Evolutionary conservation across 2,888 invertebrate genomes (phyloP).

Genomic region (Netelia fuscicornis): DNA sequence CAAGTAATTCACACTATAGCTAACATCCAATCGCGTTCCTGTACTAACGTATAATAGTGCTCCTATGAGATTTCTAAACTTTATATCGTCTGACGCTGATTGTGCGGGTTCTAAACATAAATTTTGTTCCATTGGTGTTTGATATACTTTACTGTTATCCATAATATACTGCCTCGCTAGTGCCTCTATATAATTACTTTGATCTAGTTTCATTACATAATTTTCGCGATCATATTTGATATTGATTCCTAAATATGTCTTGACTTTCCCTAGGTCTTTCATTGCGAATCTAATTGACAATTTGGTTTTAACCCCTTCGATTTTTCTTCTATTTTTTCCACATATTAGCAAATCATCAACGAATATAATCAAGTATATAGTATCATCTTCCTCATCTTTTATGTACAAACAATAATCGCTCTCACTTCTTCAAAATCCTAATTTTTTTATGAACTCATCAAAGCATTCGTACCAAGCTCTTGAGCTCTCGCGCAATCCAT

Average conservation of each 20-base stretch:
- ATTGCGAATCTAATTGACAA: constrained; percentile 27
- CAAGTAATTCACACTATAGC: not conserved
- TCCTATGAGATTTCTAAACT: constrained; percentile 35
- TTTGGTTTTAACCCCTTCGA: constrained; percentile 21
- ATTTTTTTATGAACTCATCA: constrained; percentile 11
- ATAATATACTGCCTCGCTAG: not conserved
- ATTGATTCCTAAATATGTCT: constrained; percentile 19
- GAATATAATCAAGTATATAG: constrained; percentile 30
- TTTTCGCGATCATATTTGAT: constrained; percentile 5
- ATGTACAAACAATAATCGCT: constrained; percentile 63
- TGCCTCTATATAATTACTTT: no score
- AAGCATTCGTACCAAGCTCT: not conserved
- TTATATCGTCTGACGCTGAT: constrained; percentile 9
- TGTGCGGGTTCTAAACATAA: constrained; percentile 14
- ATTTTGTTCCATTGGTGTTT: constrained; percentile 39
- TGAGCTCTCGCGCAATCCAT: constrained; percentile 13
- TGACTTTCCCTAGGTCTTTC: constrained; percentile 16
- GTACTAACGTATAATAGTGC: constrained; percentile 31
- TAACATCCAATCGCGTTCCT: constrained; percentile 28
- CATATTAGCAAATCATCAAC: no score
- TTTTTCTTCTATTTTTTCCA: not conserved
- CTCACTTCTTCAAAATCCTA: constrained; percentile 27
- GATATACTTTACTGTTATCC: constrained; percentile 42
- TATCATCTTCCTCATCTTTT: constrained; percentile 13
- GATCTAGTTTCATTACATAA: no score